These are phyloP conservation scores for Drosophila neonasuta DNA, from an alignment of 2,888 invertebrate genomes.

Conservation along the genomic window DNA sequence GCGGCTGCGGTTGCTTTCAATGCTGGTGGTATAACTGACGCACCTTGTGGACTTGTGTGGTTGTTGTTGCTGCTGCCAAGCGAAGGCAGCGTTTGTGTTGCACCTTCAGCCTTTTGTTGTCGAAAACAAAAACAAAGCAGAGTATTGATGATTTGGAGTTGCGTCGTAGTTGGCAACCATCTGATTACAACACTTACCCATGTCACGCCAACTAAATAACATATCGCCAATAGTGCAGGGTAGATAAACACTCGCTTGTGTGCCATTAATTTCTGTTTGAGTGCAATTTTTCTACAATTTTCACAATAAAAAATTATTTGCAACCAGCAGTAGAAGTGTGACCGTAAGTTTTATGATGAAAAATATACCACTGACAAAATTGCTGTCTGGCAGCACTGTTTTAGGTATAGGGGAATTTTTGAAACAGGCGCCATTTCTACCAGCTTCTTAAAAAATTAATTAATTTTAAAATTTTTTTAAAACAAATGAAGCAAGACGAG, in stretches of 20 bases:
- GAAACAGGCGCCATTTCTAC: too few species aligned
- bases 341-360: not conserved
- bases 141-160: not conserved
- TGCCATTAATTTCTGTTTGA: slow-evolving; percentile 78
- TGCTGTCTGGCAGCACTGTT: not conserved
- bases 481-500: too few species aligned
- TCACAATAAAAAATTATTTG: slow-evolving; percentile 29
- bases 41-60: slow-evolving; percentile 37
- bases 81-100: slow-evolving; percentile 43
- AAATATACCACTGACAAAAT: not conserved
- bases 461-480: too few species aligned
- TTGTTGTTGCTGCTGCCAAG: slow-evolving; percentile 37
- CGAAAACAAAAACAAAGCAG: slow-evolving; percentile 24
- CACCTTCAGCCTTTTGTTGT: slow-evolving; percentile 72
- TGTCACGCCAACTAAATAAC: slow-evolving; percentile 78
- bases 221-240: slow-evolving; percentile 71
- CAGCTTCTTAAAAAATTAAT: too few species aligned
- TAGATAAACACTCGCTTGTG: slow-evolving; percentile 70
- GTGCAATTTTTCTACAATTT: slow-evolving; percentile 61
- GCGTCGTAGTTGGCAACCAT: not conserved
- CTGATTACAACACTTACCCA: slow-evolving; percentile 62
- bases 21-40: slow-evolving; percentile 13
- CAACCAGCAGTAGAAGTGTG: slow-evolving; percentile 1
- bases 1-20: slow-evolving; percentile 10
- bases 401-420: not conserved